Evolutionary conservation across 1,140 invertebrate genomes (phyloP), one percentile per base, ranked within the genome.

Genomic region (Pseudomyrmex gracilis): DNA sequence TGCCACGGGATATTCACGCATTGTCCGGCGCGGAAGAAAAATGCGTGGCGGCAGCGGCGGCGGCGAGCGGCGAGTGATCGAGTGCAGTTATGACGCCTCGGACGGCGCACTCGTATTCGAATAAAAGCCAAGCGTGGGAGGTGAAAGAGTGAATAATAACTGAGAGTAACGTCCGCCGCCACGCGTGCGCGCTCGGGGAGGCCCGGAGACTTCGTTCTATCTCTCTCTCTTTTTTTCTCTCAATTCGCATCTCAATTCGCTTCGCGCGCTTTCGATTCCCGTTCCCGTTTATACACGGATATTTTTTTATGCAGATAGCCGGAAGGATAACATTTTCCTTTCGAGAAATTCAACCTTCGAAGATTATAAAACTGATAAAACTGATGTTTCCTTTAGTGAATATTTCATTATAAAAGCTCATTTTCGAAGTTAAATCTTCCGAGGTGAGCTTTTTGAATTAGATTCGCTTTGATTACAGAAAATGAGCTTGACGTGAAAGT

Each of bases 101-200:
- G 87, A 88, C 84, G 84, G 86, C 83, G 64, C 86, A 85, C 85
- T 89, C 83, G 86, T 88, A 88, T 86, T 88, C 84, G 86, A 88
- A 89, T 88, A 86, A 86, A 88, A 84, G 85, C 77, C 60, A 84
- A 60, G 86, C 78, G 87, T 88, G 87, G 86, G 87, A 89, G 87
- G 84, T 88, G 87, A 89, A 77, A 88, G 87, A 88, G 73, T 85
- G 87, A 88, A 88, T 87, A 87, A 88, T 88, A 88, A 88, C 87
- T 71, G 87, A 83, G 84, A 83, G 84, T 87, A 88, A 87, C 87
- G 87, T 82, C 82, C 78, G 64, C 76, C 76, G 71, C 34, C 34
- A 34, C 34, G 34, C 34, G 34, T 34, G 34, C 76, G 71, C 87
- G 87, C 86, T 87, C 86, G 77, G 83, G 68, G 71, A 64, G 74